phyloP scores from a whole-genome alignment of 2,113 vertebrate species.

The Sardina pilchardus region DNA sequence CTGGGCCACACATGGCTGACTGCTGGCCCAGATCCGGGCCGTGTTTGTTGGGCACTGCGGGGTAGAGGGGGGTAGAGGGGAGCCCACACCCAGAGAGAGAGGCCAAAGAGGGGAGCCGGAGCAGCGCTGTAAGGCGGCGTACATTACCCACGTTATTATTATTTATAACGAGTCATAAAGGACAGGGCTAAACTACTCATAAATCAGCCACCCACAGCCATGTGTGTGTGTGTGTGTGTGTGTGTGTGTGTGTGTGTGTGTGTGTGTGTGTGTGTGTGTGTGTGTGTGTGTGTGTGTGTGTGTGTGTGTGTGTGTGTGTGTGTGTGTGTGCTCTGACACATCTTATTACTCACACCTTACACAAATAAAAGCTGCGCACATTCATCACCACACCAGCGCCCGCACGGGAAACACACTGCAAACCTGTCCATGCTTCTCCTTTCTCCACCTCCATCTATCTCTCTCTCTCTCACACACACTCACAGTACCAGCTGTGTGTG shows the following conservation, averaged over 20 bases:
- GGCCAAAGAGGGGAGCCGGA: slow-evolving; percentile 20
- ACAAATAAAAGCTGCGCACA: slow-evolving; percentile 50
- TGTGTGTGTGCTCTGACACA: slow-evolving; percentile 35
- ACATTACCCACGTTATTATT: slow-evolving; percentile 55
- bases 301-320: not conserved
- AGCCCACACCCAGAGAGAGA: not conserved
- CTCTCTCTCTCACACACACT: not conserved
- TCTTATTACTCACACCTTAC: slow-evolving; percentile 57
- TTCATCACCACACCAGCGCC: slow-evolving; percentile 38
- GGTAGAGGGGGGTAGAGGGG: not conserved
- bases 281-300: slow-evolving; percentile 2
- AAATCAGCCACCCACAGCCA: slow-evolving; percentile 49
- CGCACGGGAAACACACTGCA: not conserved
- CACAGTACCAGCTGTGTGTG: no score
- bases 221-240: not conserved
- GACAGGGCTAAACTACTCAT: slow-evolving; percentile 47
- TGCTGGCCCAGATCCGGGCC: not conserved
- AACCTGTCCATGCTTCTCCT: slow-evolving; percentile 32
- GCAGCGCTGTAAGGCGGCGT: slow-evolving; percentile 37
- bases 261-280: slow-evolving; percentile 1
- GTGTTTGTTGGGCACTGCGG: not conserved
- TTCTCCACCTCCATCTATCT: not conserved
- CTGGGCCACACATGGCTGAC: not conserved
- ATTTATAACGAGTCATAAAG: slow-evolving; percentile 61
- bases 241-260: not conserved